phyloP scores from a whole-genome alignment of 2,113 vertebrate species.

The Perognathus longimembris region DNA sequence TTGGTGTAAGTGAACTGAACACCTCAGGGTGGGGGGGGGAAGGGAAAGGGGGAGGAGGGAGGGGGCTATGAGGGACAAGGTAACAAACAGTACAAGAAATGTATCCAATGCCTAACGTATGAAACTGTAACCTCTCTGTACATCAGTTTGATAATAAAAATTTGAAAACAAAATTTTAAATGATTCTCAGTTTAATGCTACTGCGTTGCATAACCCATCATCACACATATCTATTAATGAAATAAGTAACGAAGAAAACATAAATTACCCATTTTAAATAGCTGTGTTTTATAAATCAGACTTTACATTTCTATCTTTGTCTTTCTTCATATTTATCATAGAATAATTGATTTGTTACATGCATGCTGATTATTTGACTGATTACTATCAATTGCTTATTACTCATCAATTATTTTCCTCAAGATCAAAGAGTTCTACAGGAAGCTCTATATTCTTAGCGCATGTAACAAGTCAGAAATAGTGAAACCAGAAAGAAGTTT shows the following conservation, averaged over 20 bases:
- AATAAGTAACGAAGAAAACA: neutral
- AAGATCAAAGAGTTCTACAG: slow-evolving; percentile 34
- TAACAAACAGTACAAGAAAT: too few species aligned
- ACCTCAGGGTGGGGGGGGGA: too few species aligned
- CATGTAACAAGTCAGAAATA: slow-evolving; percentile 9
- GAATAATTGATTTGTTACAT: slow-evolving; percentile 4
- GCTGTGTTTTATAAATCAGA: neutral
- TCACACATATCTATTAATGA: neutral
- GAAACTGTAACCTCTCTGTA: too few species aligned
- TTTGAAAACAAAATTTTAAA: too few species aligned
- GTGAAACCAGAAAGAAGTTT: neutral
- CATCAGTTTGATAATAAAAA: too few species aligned
- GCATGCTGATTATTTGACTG: slow-evolving; percentile 52
- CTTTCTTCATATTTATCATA: neutral
- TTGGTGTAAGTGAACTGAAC: too few species aligned
- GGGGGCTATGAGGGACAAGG: too few species aligned
- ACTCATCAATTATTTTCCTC: slow-evolving; percentile 50
- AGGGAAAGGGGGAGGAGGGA: too few species aligned
- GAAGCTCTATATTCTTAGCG: neutral
- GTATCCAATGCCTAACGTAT: too few species aligned
- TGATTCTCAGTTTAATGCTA: slow-evolving; percentile 26
- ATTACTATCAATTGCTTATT: slow-evolving; percentile 57
- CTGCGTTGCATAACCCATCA: neutral
- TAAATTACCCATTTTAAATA: neutral
- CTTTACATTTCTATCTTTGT: neutral